phyloP scores from a whole-genome alignment of 2,888 invertebrate genomes.

The Cataglyphis albicans region DNA sequence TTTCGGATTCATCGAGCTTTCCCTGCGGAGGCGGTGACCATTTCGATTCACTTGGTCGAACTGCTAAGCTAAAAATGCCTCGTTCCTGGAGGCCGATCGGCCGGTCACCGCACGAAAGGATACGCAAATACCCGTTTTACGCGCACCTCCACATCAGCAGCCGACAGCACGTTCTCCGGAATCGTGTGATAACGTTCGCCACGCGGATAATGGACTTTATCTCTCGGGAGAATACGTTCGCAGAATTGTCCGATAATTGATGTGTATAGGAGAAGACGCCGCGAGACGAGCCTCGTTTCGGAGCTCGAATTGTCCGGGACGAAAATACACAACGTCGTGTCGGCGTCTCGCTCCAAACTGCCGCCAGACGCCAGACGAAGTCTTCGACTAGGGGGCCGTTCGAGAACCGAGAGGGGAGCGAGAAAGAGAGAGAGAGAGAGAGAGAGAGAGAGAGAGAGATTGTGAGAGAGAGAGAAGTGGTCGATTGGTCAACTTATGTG shows the following conservation, averaged over 20 bases:
- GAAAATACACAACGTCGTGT: slow-evolving; percentile 47
- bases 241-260: background rate
- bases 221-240: background rate
- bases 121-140: slow-evolving; percentile 34
- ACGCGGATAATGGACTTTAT: background rate
- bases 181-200: background rate
- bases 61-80: background rate
- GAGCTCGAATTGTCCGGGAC: background rate
- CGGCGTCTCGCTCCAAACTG: slow-evolving; percentile 76
- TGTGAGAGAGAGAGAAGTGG: slow-evolving; percentile 50
- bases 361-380: slow-evolving; percentile 75
- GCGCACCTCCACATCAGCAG: slow-evolving; percentile 27
- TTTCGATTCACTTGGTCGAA: slow-evolving; percentile 20
- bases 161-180: slow-evolving; percentile 16
- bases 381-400: slow-evolving; percentile 69
- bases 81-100: slow-evolving; percentile 1
- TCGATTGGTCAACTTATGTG: slow-evolving; percentile 71
- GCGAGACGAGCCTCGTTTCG: background rate
- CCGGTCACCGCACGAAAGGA: slow-evolving; percentile 28
- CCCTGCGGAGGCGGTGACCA: background rate
- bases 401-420: slow-evolving; percentile 61
- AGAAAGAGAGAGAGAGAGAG: slow-evolving; percentile 24
- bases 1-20: background rate
- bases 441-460: slow-evolving; percentile 54
- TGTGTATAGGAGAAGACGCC: background rate